Evolutionary conservation across 2,888 invertebrate species (phyloP).

Genomic region (Cheilosia grossa): DNA sequence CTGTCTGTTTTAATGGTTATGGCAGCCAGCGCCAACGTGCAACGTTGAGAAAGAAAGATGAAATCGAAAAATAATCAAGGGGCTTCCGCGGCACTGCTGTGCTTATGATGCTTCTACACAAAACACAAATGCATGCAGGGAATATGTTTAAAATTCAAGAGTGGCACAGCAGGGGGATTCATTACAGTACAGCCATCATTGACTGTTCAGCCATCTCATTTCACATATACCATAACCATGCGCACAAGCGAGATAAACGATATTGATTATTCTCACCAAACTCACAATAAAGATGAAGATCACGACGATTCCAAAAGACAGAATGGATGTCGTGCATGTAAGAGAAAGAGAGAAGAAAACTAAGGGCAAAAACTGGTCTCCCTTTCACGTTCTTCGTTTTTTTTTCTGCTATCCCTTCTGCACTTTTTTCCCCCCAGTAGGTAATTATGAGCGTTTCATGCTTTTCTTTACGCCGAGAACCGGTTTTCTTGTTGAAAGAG

Average conservation of each 20-base stretch:
- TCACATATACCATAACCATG: constrained; percentile 12
- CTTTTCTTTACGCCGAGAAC: constrained; percentile 45
- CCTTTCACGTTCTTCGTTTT: constrained; percentile 26
- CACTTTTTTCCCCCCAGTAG: constrained; percentile 51
- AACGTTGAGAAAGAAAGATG: constrained; percentile 53
- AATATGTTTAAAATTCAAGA: constrained; percentile 42
- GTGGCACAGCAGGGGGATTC: constrained; percentile 34
- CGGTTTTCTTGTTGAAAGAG: constrained; percentile 57
- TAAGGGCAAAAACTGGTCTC: constrained; percentile 39
- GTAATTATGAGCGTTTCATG: constrained; percentile 29
- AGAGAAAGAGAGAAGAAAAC: constrained; percentile 61
- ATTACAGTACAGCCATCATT: constrained; percentile 43
- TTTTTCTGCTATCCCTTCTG: constrained; percentile 18
- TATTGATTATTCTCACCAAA: constrained; percentile 65
- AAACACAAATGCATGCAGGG: constrained; percentile 34
- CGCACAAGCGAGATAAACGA: constrained; percentile 49
- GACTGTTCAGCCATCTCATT: constrained; percentile 52
- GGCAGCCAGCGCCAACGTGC: constrained; percentile 17
- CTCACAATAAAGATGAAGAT: constrained; percentile 65
- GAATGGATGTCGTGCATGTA: constrained; percentile 56
- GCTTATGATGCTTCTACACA: constrained; percentile 23
- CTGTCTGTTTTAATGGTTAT: constrained; percentile 20
- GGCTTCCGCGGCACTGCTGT: background rate
- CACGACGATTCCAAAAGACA: constrained; percentile 37
- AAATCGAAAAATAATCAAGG: constrained; percentile 50